Evolutionary conservation across 2,113 vertebrate species (phyloP).

Genomic region (Mus pahari): DNA sequence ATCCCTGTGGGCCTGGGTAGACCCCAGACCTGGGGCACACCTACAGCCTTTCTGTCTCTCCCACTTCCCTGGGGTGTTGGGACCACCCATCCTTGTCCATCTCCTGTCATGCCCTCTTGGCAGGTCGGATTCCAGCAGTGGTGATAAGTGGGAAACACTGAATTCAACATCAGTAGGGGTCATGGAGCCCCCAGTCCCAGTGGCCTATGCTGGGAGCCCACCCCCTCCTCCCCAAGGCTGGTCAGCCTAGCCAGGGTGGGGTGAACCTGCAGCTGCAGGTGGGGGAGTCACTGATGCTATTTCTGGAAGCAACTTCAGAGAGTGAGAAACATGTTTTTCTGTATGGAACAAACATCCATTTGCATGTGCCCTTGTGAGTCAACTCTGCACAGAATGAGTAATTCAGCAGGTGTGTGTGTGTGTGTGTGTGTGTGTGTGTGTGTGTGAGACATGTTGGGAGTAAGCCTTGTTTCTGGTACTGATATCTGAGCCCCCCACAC

Average conservation of each 20-base stretch:
- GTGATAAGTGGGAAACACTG: neutral
- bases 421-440: no score
- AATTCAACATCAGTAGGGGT: neutral
- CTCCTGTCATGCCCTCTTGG: neutral
- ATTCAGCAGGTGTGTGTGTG: neutral
- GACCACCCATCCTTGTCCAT: neutral
- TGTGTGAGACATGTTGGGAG: neutral
- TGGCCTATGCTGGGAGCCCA: neutral
- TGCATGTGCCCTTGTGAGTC: slow-evolving; percentile 63
- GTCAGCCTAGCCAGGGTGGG: neutral
- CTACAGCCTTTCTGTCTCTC: neutral
- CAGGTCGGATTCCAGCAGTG: neutral
- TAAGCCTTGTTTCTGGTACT: neutral
- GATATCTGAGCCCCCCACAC: no score
- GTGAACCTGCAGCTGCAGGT: slow-evolving; percentile 28
- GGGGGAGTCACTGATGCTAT: neutral
- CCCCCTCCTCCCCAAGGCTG: no score
- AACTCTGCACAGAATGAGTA: slow-evolving; percentile 51
- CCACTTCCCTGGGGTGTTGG: neutral
- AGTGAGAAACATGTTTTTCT: slow-evolving; percentile 48
- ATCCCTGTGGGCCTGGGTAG: no score
- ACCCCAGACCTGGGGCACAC: neutral
- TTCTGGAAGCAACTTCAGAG: slow-evolving; percentile 44
- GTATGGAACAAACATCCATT: slow-evolving; percentile 69
- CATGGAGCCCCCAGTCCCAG: neutral